Conservation (phyloP, 2,797 vertebrate species). For the Coilia nasus region DNA sequence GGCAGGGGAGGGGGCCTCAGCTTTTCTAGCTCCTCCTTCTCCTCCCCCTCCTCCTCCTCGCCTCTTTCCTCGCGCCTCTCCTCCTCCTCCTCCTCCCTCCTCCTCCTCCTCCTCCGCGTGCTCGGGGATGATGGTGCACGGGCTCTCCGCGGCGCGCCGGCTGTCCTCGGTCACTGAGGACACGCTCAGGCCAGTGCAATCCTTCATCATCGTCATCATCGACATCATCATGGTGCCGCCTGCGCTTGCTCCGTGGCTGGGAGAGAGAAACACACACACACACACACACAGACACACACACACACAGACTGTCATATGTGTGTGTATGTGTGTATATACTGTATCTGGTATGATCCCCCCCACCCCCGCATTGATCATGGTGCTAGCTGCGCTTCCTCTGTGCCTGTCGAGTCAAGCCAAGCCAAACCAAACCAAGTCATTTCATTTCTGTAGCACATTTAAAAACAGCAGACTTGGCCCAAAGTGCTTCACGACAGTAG, state of each 20-base stretch:
- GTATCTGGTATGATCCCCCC: no score
- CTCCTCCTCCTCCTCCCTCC: conserved; percentile 57
- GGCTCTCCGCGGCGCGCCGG: background rate
- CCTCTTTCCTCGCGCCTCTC: no score
- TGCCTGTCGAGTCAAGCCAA: no score
- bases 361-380: no score
- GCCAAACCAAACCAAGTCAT: no score
- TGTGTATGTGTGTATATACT: no score
- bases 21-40: conserved; percentile 59
- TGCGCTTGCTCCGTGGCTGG: background rate
- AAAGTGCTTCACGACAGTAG: no score
- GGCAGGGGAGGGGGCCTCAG: conserved; percentile 48
- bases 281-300: no score
- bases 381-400: background rate
- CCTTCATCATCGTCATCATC: background rate
- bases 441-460: no score
- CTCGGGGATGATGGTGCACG: conserved; percentile 20
- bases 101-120: conserved; percentile 23
- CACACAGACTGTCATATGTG: no score
- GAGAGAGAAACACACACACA: no score
- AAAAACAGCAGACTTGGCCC: no score
- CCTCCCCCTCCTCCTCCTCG: conserved; percentile 24
- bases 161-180: background rate
- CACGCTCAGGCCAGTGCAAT: background rate
- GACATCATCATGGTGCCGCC: background rate